phyloP scores from a whole-genome alignment of 2,888 invertebrate species.

The Invenusta paracnida region DNA sequence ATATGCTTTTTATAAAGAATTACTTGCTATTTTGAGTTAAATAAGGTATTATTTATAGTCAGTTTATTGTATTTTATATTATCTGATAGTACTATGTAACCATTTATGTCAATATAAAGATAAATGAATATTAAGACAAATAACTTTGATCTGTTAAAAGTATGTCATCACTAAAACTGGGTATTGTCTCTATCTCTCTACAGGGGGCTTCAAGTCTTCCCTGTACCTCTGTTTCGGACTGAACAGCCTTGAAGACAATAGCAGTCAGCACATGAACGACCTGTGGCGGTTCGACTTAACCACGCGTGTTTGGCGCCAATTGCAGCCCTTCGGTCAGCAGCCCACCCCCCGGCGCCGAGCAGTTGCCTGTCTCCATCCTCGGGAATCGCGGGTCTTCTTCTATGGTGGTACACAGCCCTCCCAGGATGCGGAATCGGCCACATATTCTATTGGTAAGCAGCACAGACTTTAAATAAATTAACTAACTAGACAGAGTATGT shows the following conservation, averaged over 20 bases:
- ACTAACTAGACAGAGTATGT: too few relatives aligned
- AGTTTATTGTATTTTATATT: too few relatives aligned
- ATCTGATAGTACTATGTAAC: too few relatives aligned
- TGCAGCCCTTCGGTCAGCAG: background rate
- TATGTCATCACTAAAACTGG: too few relatives aligned
- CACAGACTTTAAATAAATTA: too few relatives aligned
- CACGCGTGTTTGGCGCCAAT: background rate
- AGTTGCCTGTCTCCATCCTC: background rate
- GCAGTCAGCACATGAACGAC: background rate
- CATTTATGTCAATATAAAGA: too few relatives aligned
- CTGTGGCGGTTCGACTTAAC: background rate
- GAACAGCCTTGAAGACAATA: background rate
- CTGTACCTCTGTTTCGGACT: constrained; percentile 14
- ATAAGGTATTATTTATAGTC: too few relatives aligned
- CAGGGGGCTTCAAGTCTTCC: background rate
- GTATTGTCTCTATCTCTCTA: background rate
- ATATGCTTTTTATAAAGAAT: too few relatives aligned
- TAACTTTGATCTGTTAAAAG: too few relatives aligned
- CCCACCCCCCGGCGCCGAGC: background rate
- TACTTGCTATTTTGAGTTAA: too few relatives aligned
- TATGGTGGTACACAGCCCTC: background rate
- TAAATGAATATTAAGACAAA: too few relatives aligned
- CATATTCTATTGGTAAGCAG: too few relatives aligned
- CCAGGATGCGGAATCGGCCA: background rate
- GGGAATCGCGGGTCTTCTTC: background rate